Conservation (phyloP, 2,888 invertebrate species). For the Lacanobia wlatinum region DNA sequence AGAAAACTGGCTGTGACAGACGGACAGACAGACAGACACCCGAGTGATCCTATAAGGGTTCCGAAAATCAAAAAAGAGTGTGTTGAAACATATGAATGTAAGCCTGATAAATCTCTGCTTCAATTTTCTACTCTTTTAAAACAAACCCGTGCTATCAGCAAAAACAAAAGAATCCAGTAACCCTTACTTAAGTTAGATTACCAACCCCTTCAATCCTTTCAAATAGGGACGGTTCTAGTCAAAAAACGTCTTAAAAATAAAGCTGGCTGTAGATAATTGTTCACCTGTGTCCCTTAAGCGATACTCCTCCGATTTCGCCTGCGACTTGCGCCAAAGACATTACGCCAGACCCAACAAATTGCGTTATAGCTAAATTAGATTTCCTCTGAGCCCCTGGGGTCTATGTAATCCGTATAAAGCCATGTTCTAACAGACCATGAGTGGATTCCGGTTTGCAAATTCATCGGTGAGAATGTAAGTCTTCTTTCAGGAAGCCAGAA, state of each 20-base stretch:
- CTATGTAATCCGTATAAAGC: slow-evolving; percentile 72
- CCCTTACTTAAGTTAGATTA: slow-evolving; percentile 41
- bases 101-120: neutral
- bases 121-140: neutral
- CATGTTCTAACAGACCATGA: slow-evolving; percentile 68
- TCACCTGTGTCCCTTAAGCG: slow-evolving; percentile 67
- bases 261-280: slow-evolving; percentile 60
- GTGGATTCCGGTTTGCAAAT: slow-evolving; percentile 68
- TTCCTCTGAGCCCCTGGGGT: slow-evolving; percentile 72
- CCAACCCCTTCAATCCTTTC: slow-evolving; percentile 37
- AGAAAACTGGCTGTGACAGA: too few relatives aligned
- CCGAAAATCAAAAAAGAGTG: too few relatives aligned
- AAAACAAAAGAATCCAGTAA: slow-evolving; percentile 30
- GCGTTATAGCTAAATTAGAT: slow-evolving; percentile 83
- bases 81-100: too few relatives aligned
- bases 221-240: slow-evolving; percentile 31
- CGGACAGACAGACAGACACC: too few relatives aligned
- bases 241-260: slow-evolving; percentile 47
- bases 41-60: too few relatives aligned
- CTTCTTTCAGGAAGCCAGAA: neutral
- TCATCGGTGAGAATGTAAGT: slow-evolving; percentile 46
- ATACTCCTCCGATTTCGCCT: slow-evolving; percentile 56
- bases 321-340: slow-evolving; percentile 57
- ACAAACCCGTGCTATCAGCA: neutral
- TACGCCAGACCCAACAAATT: slow-evolving; percentile 75